Base-by-base conservation (phyloP, 2,113 vertebrate genomes). In the Etia nguti region DNA sequence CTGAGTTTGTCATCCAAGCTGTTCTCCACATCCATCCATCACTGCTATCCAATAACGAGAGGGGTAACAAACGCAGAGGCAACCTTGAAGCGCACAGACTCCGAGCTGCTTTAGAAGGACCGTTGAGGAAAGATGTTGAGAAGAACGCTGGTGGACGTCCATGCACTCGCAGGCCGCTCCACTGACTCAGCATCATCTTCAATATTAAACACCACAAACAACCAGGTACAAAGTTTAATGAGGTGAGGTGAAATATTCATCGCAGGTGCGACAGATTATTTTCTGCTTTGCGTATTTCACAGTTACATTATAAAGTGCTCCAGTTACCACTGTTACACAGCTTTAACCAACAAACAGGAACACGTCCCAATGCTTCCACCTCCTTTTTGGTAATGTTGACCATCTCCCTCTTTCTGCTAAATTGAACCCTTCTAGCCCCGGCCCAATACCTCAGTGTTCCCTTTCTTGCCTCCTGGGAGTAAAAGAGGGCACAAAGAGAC, bases 1-100 rank as follows among this genome's bases (percentile, higher is more conserved):
- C 10, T 0, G 56, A 62, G 86, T 86, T 92, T 87, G 89, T 86
- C 88, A 92, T 88, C 56, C 85, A 89, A 94, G 86, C 90, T 84
- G 85, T 89, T 90, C 48, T 24, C 54, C 84, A 79, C 75, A 82
- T 87, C 65, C 73, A 57, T 86, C 82, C 24, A 79, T 73, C 57
- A 31, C 56, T 24, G 75, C 48, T 18, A 43, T 55, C 34, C 65
- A 80, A 34, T 52, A 26, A 57, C 38, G 36, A 41, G 31, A 80
- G 24, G 22, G 70, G 22, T 48, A 57, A 11, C 50, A 38, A 54
- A 79, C 2, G 34, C 52, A 34, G 26, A 81, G 26, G 31, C 11
- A 24, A 20, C 36, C 50, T 36, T 6, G 48, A 56, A 73, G 55
- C 22, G 5, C 12, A 54, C 13, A 56, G 31, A 81, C 86, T 83